A percentile compares a stretch with the other conserved stretches of the same genome.
Conservation (phyloP, 2,888 invertebrate genomes). For the Chromoteleia sp. region DNA sequence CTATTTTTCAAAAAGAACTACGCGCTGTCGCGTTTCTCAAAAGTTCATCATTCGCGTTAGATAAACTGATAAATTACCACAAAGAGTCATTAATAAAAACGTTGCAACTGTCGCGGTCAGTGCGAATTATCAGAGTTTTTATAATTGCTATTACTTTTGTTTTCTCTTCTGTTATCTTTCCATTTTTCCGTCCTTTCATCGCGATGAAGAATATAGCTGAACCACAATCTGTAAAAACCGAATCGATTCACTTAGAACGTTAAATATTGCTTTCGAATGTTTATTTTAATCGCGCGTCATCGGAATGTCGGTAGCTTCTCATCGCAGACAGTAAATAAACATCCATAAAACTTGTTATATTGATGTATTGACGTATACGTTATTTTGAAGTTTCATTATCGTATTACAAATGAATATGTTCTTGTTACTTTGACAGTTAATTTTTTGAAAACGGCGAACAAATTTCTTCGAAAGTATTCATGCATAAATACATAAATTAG, state of each 20-base stretch:
- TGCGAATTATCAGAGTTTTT: slow-evolving; percentile 26
- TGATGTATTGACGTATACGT: neutral
- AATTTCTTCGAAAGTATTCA: too few species aligned
- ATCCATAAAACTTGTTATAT: slow-evolving; percentile 10
- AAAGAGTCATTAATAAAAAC: slow-evolving; percentile 52
- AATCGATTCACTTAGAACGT: neutral
- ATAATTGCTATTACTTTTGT: slow-evolving; percentile 17
- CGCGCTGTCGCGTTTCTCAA: slow-evolving; percentile 46
- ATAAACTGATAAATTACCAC: slow-evolving; percentile 56
- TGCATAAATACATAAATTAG: too few species aligned
- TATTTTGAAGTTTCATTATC: neutral
- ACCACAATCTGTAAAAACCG: neutral
- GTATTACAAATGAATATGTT: too few species aligned
- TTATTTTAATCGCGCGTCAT: slow-evolving; percentile 6
- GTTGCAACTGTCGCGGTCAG: slow-evolving; percentile 18
- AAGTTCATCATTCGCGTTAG: slow-evolving; percentile 57
- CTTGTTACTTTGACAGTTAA: too few species aligned
- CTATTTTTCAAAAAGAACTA: slow-evolving; percentile 58
- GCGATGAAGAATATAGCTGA: neutral
- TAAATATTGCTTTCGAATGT: neutral
- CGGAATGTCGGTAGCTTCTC: slow-evolving; percentile 10
- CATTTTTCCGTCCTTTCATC: slow-evolving; percentile 7
- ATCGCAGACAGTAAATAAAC: slow-evolving; percentile 3
- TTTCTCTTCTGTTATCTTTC: slow-evolving; percentile 4
- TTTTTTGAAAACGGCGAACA: too few species aligned